Evolutionary conservation across 1,140 invertebrate genomes (phyloP).

Genomic region (Planococcus citri): DNA sequence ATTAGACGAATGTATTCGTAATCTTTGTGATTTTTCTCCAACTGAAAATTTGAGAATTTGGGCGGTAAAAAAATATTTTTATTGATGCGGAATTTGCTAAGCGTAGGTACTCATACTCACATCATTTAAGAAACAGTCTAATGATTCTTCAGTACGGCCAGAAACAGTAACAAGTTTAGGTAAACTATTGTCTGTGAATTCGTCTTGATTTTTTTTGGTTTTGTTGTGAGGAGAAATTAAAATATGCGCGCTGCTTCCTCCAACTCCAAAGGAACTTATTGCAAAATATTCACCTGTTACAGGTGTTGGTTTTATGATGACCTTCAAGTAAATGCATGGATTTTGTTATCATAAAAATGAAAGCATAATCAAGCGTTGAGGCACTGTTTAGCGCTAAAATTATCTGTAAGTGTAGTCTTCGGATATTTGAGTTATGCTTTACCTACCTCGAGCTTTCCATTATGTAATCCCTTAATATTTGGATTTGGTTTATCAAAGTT

Average conservation of each 20-base stretch:
- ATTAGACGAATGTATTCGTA: constrained; percentile 33
- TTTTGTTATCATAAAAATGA: no score
- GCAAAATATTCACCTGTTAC: constrained; percentile 39
- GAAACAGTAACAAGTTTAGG: constrained; percentile 27
- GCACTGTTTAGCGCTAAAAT: neutral
- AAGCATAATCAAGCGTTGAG: neutral
- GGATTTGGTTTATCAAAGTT: constrained; percentile 32
- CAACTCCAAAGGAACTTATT: constrained; percentile 52
- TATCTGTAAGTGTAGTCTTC: neutral
- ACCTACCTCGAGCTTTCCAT: constrained; percentile 63
- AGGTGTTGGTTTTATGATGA: constrained; percentile 40
- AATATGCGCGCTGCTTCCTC: constrained; percentile 47
- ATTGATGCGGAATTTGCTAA: no score
- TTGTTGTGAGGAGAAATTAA: constrained; percentile 33
- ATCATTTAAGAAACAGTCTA: constrained; percentile 24
- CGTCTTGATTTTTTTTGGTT: constrained; percentile 24
- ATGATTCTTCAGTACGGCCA: constrained; percentile 26
- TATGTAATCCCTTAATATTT: constrained; percentile 50
- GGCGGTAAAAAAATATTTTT: no score
- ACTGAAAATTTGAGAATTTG: neutral
- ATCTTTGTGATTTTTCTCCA: neutral
- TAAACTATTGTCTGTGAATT: constrained; percentile 22
- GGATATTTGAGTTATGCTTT: neutral
- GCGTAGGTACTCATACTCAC: constrained; percentile 11
- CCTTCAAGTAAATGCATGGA: constrained; percentile 30